Evolutionary conservation across 2,113 vertebrate genomes (phyloP), one percentile per base, ranked within the genome.

Genomic region (Festucalex cinctus): DNA sequence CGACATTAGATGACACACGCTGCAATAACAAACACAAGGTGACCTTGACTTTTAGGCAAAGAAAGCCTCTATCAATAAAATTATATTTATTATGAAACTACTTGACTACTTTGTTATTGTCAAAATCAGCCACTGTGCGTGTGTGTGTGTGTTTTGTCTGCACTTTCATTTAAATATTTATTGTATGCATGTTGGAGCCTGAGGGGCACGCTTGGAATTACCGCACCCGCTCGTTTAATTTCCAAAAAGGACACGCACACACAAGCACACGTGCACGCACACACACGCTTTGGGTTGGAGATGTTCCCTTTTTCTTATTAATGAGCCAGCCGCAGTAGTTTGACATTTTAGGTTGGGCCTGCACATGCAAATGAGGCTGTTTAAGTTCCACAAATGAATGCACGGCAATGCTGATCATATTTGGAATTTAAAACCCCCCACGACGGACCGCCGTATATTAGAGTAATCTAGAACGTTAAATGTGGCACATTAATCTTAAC

Each of bases 121-220:
- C 68, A 71, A 73, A 82, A 83, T 73, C 77, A 73, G 70, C 82
- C 71, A 24, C 65, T 59, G 59, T 86, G 80, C 82, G 83, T 82
- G 83, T 86, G 51, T 19, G 16, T 32, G 51, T 54, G 26, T 32
- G 9, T 57, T 57, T 57, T 86, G 83, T 87, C 83, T 82, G 80
- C 78, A 66, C 70, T 81, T 80, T 71, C 70, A 84, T 90, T 92
- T 90, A 89, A 92, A 91, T 90, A 90, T 91, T 91, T 88, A 92
- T 86, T 78, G 85, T 79, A 79, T 88, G 83, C 87, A 88, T 82
- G 90, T 89, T 84, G 78, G 73, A 83, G 73, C 85, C 70, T 75
- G 86, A 90, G 89, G 89, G 85, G 82, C 84, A 80, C 65, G 74
- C 85, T 81, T 85, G 77, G 88, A 91, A 91, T 88, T 87, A 90